These are phyloP conservation scores for Ecliptopera silaceata DNA, from an alignment of 2,888 invertebrate genomes.

Conservation along the genomic window DNA sequence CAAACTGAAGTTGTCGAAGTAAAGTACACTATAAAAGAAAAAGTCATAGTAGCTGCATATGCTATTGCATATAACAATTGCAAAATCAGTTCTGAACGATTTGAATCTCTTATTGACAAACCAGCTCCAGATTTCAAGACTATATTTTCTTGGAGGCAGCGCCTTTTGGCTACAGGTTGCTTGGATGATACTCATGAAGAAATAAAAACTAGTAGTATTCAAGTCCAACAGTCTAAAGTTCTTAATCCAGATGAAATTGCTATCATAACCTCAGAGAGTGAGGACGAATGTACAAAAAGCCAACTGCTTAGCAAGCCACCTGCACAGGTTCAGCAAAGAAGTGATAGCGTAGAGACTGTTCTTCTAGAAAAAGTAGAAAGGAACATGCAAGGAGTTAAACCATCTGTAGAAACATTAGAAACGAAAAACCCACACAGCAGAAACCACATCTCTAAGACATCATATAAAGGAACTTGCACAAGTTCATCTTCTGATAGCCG, in stretches of 20 bases:
- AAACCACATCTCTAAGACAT: constrained; percentile 40
- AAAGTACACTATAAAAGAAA: constrained; percentile 69
- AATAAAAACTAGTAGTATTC: constrained; percentile 10
- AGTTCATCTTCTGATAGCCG: constrained; percentile 65
- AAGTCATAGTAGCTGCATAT: constrained; percentile 69
- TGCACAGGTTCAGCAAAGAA: constrained; percentile 44
- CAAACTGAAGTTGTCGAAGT: constrained; percentile 54
- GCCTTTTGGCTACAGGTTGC: constrained; percentile 68
- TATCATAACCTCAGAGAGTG: constrained; percentile 56
- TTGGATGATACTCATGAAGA: constrained; percentile 62
- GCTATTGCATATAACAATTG: constrained; percentile 75
- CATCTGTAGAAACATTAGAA: constrained; percentile 44
- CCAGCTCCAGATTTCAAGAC: constrained; percentile 78
- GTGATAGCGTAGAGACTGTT: constrained; percentile 68
- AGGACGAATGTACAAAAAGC: constrained; percentile 48
- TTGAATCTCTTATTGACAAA: constrained; percentile 69
- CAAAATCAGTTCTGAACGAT: constrained; percentile 68
- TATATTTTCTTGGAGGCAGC: constrained; percentile 74
- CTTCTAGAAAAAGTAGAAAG: constrained; percentile 50
- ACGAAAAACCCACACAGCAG: constrained; percentile 50
- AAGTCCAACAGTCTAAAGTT: constrained; percentile 42
- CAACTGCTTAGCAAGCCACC: constrained; percentile 34
- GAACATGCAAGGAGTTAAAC: constrained; percentile 43
- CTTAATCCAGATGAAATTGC: constrained; percentile 73
- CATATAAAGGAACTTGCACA: constrained; percentile 38